phyloP scores from a whole-genome alignment of 2,797 vertebrate species.

The Pantherophis vulpinus region DNA sequence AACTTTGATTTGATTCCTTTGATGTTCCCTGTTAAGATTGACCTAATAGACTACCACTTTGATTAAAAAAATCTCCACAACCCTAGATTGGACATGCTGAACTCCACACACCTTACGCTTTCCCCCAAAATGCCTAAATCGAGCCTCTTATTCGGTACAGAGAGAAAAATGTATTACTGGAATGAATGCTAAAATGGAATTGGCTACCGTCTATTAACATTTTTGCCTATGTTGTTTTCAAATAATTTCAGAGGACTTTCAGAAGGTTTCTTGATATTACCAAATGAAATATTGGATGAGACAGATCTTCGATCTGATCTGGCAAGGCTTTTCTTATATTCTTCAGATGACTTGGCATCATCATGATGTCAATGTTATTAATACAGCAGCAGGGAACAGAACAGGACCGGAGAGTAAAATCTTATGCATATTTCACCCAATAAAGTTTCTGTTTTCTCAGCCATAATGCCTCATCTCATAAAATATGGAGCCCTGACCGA shows the following conservation, averaged over 20 bases:
- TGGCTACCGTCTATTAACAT: not conserved
- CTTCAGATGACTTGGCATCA: not conserved
- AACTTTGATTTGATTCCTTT: not conserved
- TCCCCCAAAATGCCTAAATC: not conserved
- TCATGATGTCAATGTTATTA: not conserved
- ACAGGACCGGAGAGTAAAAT: not conserved
- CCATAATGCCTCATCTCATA: not conserved
- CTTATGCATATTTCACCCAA: not conserved
- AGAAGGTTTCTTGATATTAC: not conserved
- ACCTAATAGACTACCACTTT: not conserved
- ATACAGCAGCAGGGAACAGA: not conserved
- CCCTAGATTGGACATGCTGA: not conserved
- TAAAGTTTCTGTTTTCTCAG: not conserved
- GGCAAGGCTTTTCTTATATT: not conserved
- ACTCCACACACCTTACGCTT: not conserved
- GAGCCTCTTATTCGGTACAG: not conserved
- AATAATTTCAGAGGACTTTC: not conserved
- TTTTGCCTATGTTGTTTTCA: not conserved
- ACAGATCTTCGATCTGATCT: not conserved
- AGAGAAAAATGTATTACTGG: not conserved
- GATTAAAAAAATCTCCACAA: not conserved
- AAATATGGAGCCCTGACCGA: not conserved
- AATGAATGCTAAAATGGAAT: not conserved
- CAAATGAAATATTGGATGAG: not conserved
- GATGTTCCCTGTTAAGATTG: not conserved